These are phyloP conservation scores for Orthonychiurus folsomi DNA, from an alignment of 2,888 invertebrate genomes.

Conservation along the genomic window DNA sequence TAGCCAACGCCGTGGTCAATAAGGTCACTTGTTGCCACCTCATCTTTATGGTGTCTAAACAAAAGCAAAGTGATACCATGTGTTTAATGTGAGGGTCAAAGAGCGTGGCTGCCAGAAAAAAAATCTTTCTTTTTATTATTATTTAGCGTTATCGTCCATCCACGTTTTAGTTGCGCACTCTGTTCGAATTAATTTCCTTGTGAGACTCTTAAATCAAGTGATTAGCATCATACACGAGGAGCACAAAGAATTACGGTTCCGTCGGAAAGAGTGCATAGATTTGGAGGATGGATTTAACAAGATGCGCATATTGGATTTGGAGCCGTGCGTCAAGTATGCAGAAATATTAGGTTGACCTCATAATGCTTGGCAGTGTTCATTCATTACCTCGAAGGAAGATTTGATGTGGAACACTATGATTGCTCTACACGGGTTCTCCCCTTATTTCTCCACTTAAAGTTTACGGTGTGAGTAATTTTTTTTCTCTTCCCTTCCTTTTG, in stretches of 20 bases:
- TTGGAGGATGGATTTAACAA: background rate
- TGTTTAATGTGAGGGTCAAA: background rate
- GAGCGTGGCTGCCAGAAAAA: too few species aligned
- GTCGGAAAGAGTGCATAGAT: background rate
- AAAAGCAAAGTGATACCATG: background rate
- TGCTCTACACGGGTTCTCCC: background rate
- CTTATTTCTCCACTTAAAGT: constrained; percentile 18
- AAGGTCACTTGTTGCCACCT: constrained; percentile 38
- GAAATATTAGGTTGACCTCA: background rate
- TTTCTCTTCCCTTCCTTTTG: constrained; percentile 12
- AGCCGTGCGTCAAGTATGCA: background rate
- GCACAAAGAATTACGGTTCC: too few species aligned
- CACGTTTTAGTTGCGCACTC: background rate
- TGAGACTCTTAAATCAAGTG: background rate
- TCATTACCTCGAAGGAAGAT: background rate
- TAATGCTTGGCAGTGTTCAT: background rate
- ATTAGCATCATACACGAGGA: background rate
- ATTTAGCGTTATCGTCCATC: background rate
- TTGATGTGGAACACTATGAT: background rate
- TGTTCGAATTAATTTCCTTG: background rate
- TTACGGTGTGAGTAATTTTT: constrained; percentile 37
- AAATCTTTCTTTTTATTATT: background rate
- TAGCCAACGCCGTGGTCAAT: constrained; percentile 38
- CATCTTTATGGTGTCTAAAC: constrained; percentile 23
- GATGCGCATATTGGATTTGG: background rate